Conservation (phyloP, 2,113 vertebrate species). For the Engraulis encrasicolus region DNA sequence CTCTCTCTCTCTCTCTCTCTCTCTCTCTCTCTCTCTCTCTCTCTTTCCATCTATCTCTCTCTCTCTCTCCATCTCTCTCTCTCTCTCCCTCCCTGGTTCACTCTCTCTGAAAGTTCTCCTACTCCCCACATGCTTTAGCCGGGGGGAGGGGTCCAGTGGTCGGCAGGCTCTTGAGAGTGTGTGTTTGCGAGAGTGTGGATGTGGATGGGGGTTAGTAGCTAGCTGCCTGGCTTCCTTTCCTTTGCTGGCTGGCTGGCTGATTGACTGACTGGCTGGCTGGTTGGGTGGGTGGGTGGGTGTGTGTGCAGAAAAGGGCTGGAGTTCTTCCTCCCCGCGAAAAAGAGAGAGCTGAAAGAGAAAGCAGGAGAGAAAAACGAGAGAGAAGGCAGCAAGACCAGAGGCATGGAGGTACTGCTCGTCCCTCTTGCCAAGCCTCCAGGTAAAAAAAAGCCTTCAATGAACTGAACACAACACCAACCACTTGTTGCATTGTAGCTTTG, state of each 20-base stretch:
- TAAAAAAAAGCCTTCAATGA: slow-evolving; percentile 31
- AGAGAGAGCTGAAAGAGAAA: slow-evolving; percentile 22
- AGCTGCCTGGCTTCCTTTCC: too few relatives aligned
- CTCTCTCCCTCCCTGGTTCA: slow-evolving; percentile 16
- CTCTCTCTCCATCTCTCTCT: not conserved
- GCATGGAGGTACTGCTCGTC: slow-evolving; percentile 48
- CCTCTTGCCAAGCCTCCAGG: slow-evolving; percentile 47
- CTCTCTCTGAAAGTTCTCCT: slow-evolving; percentile 40
- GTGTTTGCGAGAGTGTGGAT: not conserved
- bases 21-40: not conserved
- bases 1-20: slow-evolving; percentile 25
- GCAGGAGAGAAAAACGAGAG: not conserved
- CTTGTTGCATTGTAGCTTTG: too few relatives aligned
- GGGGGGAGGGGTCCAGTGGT: slow-evolving; percentile 41
- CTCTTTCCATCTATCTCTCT: slow-evolving; percentile 2
- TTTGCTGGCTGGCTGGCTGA: not conserved
- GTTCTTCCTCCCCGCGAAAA: not conserved
- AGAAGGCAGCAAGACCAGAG: not conserved
- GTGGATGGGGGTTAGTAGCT: not conserved
- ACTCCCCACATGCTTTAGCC: slow-evolving; percentile 31
- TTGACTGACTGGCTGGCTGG: not conserved
- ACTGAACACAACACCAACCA: too few relatives aligned
- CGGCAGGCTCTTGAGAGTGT: slow-evolving; percentile 21
- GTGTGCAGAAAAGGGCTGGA: slow-evolving; percentile 30
- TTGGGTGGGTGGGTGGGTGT: not conserved